Percentiles rank a stretch among this genome's conserved stretches.
Evolutionary conservation across 2,888 invertebrate species (phyloP).

Genomic region (Scaptomyza tumidula): DNA sequence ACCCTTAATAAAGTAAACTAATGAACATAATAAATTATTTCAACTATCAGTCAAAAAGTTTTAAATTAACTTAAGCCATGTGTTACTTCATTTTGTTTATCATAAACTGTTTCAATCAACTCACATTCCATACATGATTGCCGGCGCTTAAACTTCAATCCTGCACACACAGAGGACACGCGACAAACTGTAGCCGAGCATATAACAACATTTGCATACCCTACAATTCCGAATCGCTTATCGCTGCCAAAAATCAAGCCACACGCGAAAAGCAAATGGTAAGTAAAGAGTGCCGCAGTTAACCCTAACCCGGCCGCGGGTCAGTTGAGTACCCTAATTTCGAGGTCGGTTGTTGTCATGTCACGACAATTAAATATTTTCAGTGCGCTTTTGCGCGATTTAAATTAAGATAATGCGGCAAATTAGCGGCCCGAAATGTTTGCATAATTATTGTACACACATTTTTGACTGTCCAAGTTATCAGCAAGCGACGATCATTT

Average conservation of each 20-base stretch:
- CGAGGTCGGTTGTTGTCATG: constrained; percentile 69
- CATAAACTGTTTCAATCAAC: constrained; percentile 53
- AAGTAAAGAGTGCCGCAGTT: constrained; percentile 30
- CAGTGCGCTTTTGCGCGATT: constrained; percentile 76
- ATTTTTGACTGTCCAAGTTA: constrained; percentile 68
- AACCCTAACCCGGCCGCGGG: constrained; percentile 48
- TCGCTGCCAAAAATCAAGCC: constrained; percentile 72
- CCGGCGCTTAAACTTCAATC: constrained; percentile 69
- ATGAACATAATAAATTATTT: not conserved
- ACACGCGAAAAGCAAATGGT: constrained; percentile 43
- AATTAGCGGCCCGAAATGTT: constrained; percentile 81
- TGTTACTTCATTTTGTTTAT: constrained; percentile 67
- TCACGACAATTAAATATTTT: constrained; percentile 75
- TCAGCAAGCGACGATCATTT: constrained; percentile 79
- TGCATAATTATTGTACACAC: constrained; percentile 70
- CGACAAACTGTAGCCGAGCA: constrained; percentile 41
- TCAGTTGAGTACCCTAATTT: constrained; percentile 66
- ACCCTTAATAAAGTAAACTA: not conserved
- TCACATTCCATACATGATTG: constrained; percentile 63
- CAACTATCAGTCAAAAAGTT: not conserved
- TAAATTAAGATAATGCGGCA: constrained; percentile 81
- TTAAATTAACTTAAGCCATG: constrained; percentile 19
- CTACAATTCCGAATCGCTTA: constrained; percentile 71
- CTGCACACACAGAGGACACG: constrained; percentile 53
- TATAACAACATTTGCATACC: constrained; percentile 71